Conservation (phyloP, 2,797 vertebrate species). For the Spinibarbus caldwelli region DNA sequence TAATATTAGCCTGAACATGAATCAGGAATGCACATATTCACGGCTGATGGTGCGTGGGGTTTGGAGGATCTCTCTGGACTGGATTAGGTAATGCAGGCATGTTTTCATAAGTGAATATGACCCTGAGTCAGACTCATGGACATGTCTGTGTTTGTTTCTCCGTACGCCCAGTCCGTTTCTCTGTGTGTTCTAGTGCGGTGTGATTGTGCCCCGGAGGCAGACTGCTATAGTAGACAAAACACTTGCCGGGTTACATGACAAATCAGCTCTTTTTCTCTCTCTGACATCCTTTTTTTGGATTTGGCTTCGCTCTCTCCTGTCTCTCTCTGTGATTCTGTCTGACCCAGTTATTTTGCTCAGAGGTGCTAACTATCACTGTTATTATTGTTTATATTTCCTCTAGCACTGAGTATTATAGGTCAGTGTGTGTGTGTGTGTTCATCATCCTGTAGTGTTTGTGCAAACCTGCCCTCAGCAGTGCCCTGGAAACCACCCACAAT, state of each 20-base stretch:
- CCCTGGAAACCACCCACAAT: neutral
- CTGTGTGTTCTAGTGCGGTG: conserved; percentile 17
- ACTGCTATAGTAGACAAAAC: conserved; percentile 37
- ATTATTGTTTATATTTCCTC: conserved; percentile 9
- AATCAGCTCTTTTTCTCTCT: conserved; percentile 35
- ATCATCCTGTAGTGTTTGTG: too few species aligned
- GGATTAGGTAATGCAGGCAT: conserved; percentile 57
- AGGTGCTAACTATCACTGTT: neutral
- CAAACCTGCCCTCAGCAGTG: neutral
- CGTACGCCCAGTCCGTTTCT: conserved; percentile 4
- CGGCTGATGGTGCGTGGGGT: neutral
- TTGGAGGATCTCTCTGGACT: conserved; percentile 25
- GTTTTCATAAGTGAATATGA: conserved; percentile 47
- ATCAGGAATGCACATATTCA: conserved; percentile 17
- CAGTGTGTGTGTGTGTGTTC: neutral
- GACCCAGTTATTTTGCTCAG: neutral
- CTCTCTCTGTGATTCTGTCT: neutral
- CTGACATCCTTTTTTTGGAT: conserved; percentile 35
- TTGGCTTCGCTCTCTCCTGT: neutral
- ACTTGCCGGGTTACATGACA: neutral
- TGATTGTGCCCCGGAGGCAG: conserved; percentile 24
- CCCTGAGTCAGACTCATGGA: conserved; percentile 33
- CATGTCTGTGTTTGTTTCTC: conserved; percentile 49
- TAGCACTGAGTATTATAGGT: neutral
- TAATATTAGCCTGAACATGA: conserved; percentile 40